Conservation (phyloP, 2,888 invertebrate genomes). For the Dioctria rufipes region DNA sequence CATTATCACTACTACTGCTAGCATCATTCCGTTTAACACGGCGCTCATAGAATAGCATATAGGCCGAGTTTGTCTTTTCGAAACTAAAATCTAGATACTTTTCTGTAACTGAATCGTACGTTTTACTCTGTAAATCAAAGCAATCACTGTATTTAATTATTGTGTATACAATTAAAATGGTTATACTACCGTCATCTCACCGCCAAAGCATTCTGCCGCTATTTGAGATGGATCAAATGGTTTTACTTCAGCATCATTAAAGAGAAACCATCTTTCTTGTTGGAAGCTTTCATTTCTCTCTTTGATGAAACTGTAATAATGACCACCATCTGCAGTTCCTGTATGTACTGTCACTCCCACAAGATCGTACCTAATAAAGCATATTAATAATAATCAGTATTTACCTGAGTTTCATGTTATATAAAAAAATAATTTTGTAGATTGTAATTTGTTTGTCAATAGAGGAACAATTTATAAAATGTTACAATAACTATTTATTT, state of each 20-base stretch:
- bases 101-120: slow-evolving; percentile 95
- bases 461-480: no score
- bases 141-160: slow-evolving; percentile 32
- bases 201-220: slow-evolving; percentile 96
- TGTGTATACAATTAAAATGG: slow-evolving; percentile 28
- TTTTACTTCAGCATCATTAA: slow-evolving; percentile 95
- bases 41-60: slow-evolving; percentile 96
- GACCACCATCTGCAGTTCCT: slow-evolving; percentile 97
- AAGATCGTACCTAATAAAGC: slow-evolving; percentile 77
- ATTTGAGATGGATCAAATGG: slow-evolving; percentile 96
- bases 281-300: slow-evolving; percentile 80
- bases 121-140: slow-evolving; percentile 83
- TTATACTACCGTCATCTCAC: slow-evolving; percentile 88
- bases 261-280: slow-evolving; percentile 92
- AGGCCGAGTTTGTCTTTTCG: slow-evolving; percentile 97
- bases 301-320: slow-evolving; percentile 96
- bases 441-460: no score
- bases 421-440: no score
- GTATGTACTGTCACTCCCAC: slow-evolving; percentile 98
- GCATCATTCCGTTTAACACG: slow-evolving; percentile 67
- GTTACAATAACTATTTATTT: no score
- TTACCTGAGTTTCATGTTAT: no score
- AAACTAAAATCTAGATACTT: slow-evolving; percentile 98
- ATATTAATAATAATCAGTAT: no score
- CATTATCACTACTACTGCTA: slow-evolving; percentile 52